These are phyloP conservation scores for Cosmopolites sordidus DNA, from an alignment of 2,888 invertebrate genomes.

Conservation along the genomic window DNA sequence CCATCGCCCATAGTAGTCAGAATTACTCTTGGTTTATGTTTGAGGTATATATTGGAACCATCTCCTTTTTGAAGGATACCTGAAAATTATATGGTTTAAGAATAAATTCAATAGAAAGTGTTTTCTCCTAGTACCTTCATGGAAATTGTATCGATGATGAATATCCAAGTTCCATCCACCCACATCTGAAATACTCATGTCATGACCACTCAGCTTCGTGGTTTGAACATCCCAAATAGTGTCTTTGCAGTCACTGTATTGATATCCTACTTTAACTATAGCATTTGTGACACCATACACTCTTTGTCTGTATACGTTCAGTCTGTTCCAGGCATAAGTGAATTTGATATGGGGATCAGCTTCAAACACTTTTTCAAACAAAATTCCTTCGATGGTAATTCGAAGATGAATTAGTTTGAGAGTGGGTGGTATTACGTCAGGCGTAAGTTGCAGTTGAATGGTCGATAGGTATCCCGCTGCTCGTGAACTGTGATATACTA, in stretches of 20 bases:
- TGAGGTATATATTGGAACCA: conserved; percentile 91
- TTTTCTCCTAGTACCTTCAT: conserved; percentile 87
- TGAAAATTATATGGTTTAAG: no score
- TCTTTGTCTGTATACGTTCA: conserved; percentile 92
- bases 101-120: no score
- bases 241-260: conserved; percentile 87
- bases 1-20: conserved; percentile 90
- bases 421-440: conserved; percentile 74
- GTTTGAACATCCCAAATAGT: conserved; percentile 96
- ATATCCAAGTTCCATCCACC: conserved; percentile 98
- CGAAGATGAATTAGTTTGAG: conserved; percentile 84
- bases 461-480: conserved; percentile 91
- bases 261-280: conserved; percentile 92
- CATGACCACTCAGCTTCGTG: conserved; percentile 90
- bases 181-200: conserved; percentile 94
- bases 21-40: conserved; percentile 87
- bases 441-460: conserved; percentile 85
- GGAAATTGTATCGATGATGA: conserved; percentile 96
- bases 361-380: conserved; percentile 90
- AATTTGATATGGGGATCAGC: conserved; percentile 96
- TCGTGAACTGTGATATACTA: conserved; percentile 94
- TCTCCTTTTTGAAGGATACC: conserved; percentile 96
- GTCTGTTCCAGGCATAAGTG: conserved; percentile 95
- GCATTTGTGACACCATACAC: conserved; percentile 96
- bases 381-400: conserved; percentile 91